Base-by-base conservation (phyloP, 2,888 invertebrate species). In the Leucophora obtusa region DNA sequence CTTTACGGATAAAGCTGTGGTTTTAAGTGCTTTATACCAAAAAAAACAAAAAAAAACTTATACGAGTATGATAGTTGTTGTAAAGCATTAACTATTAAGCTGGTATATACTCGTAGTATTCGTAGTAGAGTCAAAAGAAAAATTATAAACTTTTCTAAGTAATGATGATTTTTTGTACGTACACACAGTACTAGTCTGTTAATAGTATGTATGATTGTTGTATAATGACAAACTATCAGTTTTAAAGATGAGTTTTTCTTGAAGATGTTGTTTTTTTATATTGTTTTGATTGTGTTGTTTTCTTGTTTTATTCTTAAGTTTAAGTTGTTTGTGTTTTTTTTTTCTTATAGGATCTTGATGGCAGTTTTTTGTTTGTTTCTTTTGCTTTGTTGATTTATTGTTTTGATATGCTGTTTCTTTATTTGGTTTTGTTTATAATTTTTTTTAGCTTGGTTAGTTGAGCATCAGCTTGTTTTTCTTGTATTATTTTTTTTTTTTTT, bases 1-100 rank as follows among this genome's bases (percentile, higher is more conserved):
- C 56, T 81, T 71, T 73, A 15, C 66, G 77, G 81, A 77, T 77
- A 81, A 81, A 74, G 73, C 73, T 77, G 70, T 56, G 51, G 59
- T 15, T 75, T 21, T 38, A 38, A 70, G 68, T 62, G 70, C 65
- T 70, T 59, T 75, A 35, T 47, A 14, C 4, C 7, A 28, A 11
- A 58, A 33, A 5, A 66, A 1, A 53, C 38, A 38, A 28, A 56
- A 28, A 56, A 18, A 33, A 4, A 28, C 47, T 43, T 7, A 28
- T 7, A 28, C 28, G 28, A 28, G 28, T 7, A 28, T 7, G 9
- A 18, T 21, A 58, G 70, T 58, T 70, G 63, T 53, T 65, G 50
- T 17, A 75, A 63, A 70, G 62, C 63, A 76, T 76, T 71, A 53
- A 56, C n/a, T 28, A 35, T 28, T 54, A n/a, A 21, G 9, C 43